Evolutionary conservation across 2,888 invertebrate genomes (phyloP), one percentile per base, ranked within the genome.

Genomic region (Pristionchus arcanus): DNA sequence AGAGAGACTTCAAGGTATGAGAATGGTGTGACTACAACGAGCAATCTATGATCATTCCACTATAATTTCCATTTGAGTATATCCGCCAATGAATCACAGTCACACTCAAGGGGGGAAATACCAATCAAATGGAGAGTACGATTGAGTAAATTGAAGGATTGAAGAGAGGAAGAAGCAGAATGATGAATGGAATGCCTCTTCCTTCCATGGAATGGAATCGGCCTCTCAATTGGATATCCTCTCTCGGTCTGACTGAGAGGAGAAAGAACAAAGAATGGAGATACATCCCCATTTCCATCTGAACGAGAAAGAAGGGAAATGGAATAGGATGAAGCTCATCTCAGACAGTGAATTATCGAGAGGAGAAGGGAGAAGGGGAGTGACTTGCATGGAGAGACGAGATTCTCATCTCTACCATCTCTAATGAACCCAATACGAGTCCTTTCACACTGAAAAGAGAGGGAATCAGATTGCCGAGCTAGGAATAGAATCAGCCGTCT

Each of bases 361-460:
- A 84, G 55, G 59, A 42, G 53, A 59, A 84, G 84, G 21, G 55
- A 55, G 84, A 31, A 28, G 37, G 31, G n/a, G 84, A 84, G 84
- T 37, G 42, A 9, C 2, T n/a, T 49, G 81, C 11, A 31, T n/a
- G 49, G 81, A 21, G 49, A 81, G 37, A 42, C 15, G 28, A 11
- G 81, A 49, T 9, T 25, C 42, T 37, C 42, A 77, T 25, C 37
- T 42, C 28, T 0, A 71, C 68, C 68, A 31, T 71, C 68, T 63
- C 68, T 71, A 71, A 71, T 71, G 31, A 34, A 34, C 68, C 13
- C 34, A 28, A 71, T 71, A 31, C 31, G 31, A 34, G 31, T 71
- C 19, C 68, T 34, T 15, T 16, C 68, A 31, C 16, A 31, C 68
- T 66, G 13, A 28, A 66, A 28, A 34, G 68, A 13, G 31, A 71